A percentile compares a stretch with the other conserved stretches of the same genome.
phyloP scores from a whole-genome alignment of 1,140 invertebrate genomes.

The Pristionchus pacificus region DNA sequence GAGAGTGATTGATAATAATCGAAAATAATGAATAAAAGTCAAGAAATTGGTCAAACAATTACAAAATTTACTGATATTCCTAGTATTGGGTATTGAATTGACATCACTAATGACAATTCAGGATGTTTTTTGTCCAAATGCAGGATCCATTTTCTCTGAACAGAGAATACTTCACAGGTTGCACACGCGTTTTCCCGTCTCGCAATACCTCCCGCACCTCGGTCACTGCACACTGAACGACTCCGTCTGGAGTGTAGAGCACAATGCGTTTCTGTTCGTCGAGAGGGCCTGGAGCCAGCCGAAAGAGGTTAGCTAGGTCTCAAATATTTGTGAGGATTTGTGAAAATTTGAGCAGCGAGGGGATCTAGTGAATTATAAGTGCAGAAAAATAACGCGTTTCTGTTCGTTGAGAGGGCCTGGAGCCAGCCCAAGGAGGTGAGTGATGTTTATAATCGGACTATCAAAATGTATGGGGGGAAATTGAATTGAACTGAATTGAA shows the following conservation, averaged over 20 bases:
- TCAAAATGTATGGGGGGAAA: no score
- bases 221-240: slow-evolving; percentile 24
- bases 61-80: background rate
- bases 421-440: slow-evolving; percentile 26
- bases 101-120: no score
- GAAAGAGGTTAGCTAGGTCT: slow-evolving; percentile 10
- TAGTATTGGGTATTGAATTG: no score
- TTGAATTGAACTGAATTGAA: no score
- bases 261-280: slow-evolving; percentile 31
- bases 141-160: background rate
- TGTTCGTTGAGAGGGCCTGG: no score
- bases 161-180: slow-evolving; percentile 7
- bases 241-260: slow-evolving; percentile 23
- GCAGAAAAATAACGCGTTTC: no score
- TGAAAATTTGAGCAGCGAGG: no score
- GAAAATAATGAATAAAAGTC: background rate
- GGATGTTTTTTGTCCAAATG: background rate
- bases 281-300: slow-evolving; percentile 33
- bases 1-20: background rate
- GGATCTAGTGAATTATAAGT: no score
- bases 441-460: background rate
- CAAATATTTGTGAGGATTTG: no score
- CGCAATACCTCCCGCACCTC: slow-evolving; percentile 22
- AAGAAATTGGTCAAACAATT: background rate
- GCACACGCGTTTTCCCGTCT: slow-evolving; percentile 8